Conservation (phyloP, 2,888 invertebrate genomes). For the Allygus modestus region DNA sequence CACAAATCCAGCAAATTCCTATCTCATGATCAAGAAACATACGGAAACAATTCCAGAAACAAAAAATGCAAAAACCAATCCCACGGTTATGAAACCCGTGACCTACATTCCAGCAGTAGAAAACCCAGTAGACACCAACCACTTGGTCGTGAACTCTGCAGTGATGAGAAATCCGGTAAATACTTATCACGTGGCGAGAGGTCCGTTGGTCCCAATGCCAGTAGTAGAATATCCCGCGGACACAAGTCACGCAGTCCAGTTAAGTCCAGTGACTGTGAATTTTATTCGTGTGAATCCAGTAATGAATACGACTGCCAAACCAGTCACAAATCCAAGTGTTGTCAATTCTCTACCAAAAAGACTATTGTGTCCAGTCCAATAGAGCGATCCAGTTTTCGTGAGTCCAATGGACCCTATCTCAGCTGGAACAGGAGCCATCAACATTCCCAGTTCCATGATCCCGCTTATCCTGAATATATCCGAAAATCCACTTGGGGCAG, state of each 20-base stretch:
- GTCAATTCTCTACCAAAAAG: background rate
- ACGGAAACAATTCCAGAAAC: background rate
- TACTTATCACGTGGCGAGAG: background rate
- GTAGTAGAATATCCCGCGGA: background rate
- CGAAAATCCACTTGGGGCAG: background rate
- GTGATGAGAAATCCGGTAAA: background rate
- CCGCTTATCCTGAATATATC: background rate
- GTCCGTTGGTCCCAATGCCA: background rate
- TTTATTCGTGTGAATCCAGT: slow-evolving; percentile 21
- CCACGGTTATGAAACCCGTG: background rate
- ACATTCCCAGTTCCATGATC: background rate
- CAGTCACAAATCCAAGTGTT: background rate
- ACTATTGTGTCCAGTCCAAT: background rate
- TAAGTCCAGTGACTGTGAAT: slow-evolving; percentile 1
- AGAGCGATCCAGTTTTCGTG: background rate
- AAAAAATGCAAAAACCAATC: background rate
- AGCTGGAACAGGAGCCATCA: background rate
- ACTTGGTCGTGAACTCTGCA: background rate
- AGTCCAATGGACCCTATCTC: background rate
- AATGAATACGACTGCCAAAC: background rate
- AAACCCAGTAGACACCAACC: background rate
- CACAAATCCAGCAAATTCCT: background rate
- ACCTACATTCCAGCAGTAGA: background rate
- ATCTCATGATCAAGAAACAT: background rate
- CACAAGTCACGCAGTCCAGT: background rate